Base-by-base conservation (phyloP, 2,113 vertebrate genomes). In the Panthera leo region DNA sequence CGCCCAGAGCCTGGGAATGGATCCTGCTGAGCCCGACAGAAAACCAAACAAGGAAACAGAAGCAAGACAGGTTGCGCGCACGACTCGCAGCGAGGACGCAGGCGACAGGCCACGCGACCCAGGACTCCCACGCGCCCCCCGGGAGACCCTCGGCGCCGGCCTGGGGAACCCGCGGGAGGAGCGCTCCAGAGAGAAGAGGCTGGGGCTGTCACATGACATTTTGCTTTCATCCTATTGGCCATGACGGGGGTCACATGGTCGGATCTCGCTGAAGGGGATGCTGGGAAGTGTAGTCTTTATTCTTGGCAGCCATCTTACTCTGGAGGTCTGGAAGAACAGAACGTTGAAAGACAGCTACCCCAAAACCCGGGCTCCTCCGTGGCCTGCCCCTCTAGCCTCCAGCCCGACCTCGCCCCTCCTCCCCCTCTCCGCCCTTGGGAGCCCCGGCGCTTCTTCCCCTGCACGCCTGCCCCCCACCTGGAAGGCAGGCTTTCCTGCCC, bases 231-330 rank as follows among this genome's bases (percentile, higher is more conserved):
- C 29, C 53, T 78, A 90, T 68, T 95, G 95, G 87, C 12, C 76
- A 78, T 27, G 2, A 13, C 1, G 0, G 12, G 12, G 1, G 36
- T 73, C 79, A 83, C 67, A 1, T 67, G 89, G 31, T 1, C 48
- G 9, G 3, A 5, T 42, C 19, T 13, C 14, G 5, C 53, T 55
- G 61, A 34, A 19, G 3, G n/a, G 90, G 11, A 63, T 79, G 34
- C 93, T 95, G 93, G 93, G 82, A 95, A 87, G 25, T 71, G 85
- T 67, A 95, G 95, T 95, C 80, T 61, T 95, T 39, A 5, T 42
- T 68, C 48, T 80, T 5, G 18, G 68, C 11, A 19, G 79, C 89
- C 93, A 94, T 92, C 53, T 97, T 82, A 13, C 12, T 31, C 19
- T 14, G 23, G 42, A 53, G 9, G 6, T 19, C 2, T 19, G 16